phyloP scores from a whole-genome alignment of 1,140 invertebrate species.

The Drosophila trapezifrons region DNA sequence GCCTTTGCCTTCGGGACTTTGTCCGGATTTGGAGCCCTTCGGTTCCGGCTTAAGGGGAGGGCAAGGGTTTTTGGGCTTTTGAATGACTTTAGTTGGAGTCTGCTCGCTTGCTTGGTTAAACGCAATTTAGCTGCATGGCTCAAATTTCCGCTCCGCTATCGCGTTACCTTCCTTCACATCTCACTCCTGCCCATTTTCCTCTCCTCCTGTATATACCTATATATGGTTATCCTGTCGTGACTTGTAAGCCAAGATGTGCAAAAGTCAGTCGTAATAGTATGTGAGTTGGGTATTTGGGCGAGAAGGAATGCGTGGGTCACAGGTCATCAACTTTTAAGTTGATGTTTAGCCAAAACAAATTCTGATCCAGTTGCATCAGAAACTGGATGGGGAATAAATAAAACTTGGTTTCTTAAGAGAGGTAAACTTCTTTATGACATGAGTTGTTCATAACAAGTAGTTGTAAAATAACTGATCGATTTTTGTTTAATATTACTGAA shows the following conservation, averaged over 20 bases:
- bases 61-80: slow-evolving; percentile 8
- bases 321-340: slow-evolving; percentile 8
- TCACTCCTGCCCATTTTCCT: neutral
- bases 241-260: slow-evolving; percentile 22
- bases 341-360: slow-evolving; percentile 6
- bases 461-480: too few species aligned
- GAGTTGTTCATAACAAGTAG: too few species aligned
- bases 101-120: slow-evolving; percentile 68
- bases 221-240: slow-evolving; percentile 13
- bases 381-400: slow-evolving; percentile 1
- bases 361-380: slow-evolving; percentile 5
- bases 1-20: slow-evolving; percentile 3
- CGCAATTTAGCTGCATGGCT: slow-evolving; percentile 79
- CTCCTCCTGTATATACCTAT: neutral
- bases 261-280: slow-evolving; percentile 5
- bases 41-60: slow-evolving; percentile 11
- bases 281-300: slow-evolving; percentile 17
- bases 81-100: slow-evolving; percentile 38
- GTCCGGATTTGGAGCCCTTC: slow-evolving; percentile 10
- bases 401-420: neutral
- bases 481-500: neutral
- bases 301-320: neutral
- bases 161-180: slow-evolving; percentile 45
- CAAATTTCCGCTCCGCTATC: slow-evolving; percentile 73
- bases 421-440: too few species aligned